These are phyloP conservation scores for Argentina silus DNA, from an alignment of 2,797 vertebrate genomes.

Conservation along the genomic window DNA sequence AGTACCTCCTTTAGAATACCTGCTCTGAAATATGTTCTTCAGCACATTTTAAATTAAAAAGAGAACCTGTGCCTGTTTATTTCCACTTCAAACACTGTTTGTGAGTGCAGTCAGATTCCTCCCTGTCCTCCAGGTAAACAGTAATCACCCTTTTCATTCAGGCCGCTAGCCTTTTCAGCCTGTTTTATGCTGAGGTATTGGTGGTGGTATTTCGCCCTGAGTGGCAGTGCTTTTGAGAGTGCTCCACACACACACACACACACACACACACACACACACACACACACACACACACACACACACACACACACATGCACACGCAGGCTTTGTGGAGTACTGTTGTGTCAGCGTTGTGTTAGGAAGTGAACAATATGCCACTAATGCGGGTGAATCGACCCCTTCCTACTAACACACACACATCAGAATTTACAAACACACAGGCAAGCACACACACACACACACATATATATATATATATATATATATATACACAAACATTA, in stretches of 20 bases:
- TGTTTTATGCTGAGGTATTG: slow-evolving; percentile 4
- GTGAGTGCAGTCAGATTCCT: neutral
- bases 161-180: neutral
- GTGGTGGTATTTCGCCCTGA: neutral
- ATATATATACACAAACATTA: slow-evolving; percentile 17
- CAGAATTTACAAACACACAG: neutral
- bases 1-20: neutral
- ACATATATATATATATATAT: neutral
- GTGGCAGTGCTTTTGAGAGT: neutral
- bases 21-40: no score
- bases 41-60: neutral
- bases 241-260: neutral
- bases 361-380: neutral
- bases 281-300: neutral
- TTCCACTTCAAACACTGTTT: neutral
- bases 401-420: neutral
- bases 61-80: neutral
- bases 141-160: neutral
- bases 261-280: neutral
- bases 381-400: neutral
- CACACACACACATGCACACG: slow-evolving; percentile 7
- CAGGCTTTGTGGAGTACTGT: slow-evolving; percentile 8
- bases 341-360: slow-evolving; percentile 4
- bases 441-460: neutral
- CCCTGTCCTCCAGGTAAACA: neutral